phyloP scores from a whole-genome alignment of 1,140 invertebrate genomes.

The Apis florea region DNA sequence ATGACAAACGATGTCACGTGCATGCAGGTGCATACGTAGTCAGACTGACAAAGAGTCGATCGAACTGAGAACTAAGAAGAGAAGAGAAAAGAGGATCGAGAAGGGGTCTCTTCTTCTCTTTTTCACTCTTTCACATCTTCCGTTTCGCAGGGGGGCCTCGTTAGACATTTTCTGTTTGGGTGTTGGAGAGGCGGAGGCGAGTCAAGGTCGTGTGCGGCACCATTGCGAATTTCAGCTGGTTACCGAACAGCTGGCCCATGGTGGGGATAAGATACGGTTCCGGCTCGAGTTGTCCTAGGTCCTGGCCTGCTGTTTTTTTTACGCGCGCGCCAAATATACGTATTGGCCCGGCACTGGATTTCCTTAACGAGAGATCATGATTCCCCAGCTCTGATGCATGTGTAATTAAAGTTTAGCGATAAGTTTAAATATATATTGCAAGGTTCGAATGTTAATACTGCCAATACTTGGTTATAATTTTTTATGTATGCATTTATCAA shows the following conservation, averaged over 20 bases:
- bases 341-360: neutral
- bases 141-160: slow-evolving; percentile 18
- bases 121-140: neutral
- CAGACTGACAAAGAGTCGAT: slow-evolving; percentile 4
- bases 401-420: too few species aligned
- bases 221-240: slow-evolving; percentile 62
- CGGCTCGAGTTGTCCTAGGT: slow-evolving; percentile 63
- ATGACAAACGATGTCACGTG: slow-evolving; percentile 34
- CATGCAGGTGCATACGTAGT: neutral
- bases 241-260: slow-evolving; percentile 32
- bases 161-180: slow-evolving; percentile 52
- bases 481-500: too few species aligned
- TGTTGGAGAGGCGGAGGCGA: slow-evolving; percentile 24
- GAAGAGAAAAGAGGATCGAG: neutral
- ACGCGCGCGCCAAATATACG: slow-evolving; percentile 52
- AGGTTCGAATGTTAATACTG: too few species aligned
- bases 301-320: slow-evolving; percentile 58
- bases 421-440: too few species aligned
- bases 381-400: neutral
- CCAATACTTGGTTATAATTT: too few species aligned
- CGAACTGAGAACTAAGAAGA: neutral
- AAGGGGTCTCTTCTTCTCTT: neutral
- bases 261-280: slow-evolving; percentile 57
- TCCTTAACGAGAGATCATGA: slow-evolving; percentile 24
- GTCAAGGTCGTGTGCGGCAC: slow-evolving; percentile 57